Percentiles rank a stretch among this genome's conserved stretches.
Conservation (phyloP, 2,888 invertebrate species). For the Molanna angustata region DNA sequence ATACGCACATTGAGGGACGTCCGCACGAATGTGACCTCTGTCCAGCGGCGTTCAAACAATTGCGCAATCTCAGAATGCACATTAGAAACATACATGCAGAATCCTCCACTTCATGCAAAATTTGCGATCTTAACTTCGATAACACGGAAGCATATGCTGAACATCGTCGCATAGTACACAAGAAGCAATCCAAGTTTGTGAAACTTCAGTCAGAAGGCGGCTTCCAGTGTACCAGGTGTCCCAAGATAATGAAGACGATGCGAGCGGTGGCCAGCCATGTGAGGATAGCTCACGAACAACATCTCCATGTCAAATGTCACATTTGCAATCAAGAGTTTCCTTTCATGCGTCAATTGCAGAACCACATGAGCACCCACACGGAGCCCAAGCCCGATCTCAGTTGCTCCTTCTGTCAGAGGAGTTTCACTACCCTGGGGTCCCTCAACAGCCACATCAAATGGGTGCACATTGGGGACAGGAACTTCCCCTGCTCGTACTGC, state of each 20-base stretch:
- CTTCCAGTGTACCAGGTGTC: constrained; percentile 9
- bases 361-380: constrained; percentile 16
- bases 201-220: constrained; percentile 11
- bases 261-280: constrained; percentile 15
- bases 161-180: constrained; percentile 5
- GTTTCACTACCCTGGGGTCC: constrained; percentile 17
- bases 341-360: constrained; percentile 12
- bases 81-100: constrained; percentile 14
- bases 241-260: constrained; percentile 10
- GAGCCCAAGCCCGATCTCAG: constrained; percentile 19
- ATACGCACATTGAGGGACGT: constrained; percentile 20
- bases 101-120: constrained; percentile 1
- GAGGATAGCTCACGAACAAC: constrained; percentile 9
- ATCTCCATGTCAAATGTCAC: constrained; percentile 16
- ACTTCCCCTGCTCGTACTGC: constrained; percentile 22
- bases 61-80: constrained; percentile 20
- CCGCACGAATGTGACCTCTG: constrained; percentile 20
- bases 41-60: constrained; percentile 20
- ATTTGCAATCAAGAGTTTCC: constrained; percentile 16
- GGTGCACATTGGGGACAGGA: constrained; percentile 23
- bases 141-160: constrained; percentile 7
- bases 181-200: constrained; percentile 6
- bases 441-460: constrained; percentile 23
- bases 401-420: constrained; percentile 15
- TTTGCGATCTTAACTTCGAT: constrained; percentile 15